Evolutionary conservation across 2,113 vertebrate genomes (phyloP).

Genomic region (Heliornis fulica): DNA sequence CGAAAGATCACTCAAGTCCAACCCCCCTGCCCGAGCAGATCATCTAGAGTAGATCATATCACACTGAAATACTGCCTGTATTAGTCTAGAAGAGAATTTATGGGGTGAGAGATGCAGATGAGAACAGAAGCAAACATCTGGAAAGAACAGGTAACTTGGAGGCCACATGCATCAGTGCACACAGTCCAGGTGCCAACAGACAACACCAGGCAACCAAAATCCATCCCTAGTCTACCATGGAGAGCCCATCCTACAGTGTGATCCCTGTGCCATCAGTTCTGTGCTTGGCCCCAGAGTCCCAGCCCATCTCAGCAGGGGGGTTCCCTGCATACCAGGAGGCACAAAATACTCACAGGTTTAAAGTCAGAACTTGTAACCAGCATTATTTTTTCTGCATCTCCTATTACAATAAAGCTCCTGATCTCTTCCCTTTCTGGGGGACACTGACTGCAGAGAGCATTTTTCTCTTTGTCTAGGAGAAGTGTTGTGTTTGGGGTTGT

Average conservation of each 20-base stretch:
- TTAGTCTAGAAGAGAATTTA: neutral
- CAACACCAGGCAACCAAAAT: neutral
- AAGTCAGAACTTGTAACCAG: neutral
- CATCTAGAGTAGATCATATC: too few species aligned
- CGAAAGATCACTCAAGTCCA: too few species aligned
- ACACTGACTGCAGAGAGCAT: neutral
- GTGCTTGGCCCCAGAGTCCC: rapidly evolving
- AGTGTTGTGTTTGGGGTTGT: neutral
- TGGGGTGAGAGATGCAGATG: neutral
- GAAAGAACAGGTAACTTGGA: neutral
- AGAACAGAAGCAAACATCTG: neutral
- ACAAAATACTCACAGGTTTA: neutral
- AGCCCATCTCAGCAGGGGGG: neutral
- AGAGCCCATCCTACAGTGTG: rapidly evolving
- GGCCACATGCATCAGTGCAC: neutral
- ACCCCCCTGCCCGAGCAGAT: too few species aligned
- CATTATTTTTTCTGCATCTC: neutral
- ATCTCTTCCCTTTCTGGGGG: neutral
- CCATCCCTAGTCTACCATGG: neutral
- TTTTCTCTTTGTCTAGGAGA: neutral
- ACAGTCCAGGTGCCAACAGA: neutral
- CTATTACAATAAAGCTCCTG: neutral
- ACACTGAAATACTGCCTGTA: neutral
- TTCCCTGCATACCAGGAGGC: neutral
- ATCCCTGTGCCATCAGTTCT: neutral